These are phyloP conservation scores for Encarsia formosa DNA, from an alignment of 2,888 invertebrate species.

Conservation along the genomic window DNA sequence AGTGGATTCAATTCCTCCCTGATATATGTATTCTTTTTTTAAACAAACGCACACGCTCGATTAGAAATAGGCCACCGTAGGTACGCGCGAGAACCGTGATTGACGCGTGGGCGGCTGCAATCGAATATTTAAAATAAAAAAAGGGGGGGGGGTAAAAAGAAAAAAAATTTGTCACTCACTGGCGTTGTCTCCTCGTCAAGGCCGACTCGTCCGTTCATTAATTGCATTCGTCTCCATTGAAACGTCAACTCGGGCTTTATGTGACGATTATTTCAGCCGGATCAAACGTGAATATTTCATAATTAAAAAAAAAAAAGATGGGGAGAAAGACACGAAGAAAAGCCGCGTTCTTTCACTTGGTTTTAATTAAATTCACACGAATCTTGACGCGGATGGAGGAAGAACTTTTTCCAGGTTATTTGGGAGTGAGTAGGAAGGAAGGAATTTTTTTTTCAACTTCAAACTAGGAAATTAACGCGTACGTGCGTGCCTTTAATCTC, in stretches of 20 bases:
- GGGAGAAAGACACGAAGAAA: neutral
- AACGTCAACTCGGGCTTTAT: constrained; percentile 13
- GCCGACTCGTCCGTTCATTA: constrained; percentile 16
- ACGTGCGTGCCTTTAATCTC: too few species aligned
- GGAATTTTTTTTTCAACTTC: too few species aligned
- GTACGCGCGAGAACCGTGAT: neutral
- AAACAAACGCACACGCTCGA: neutral
- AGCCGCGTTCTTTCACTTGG: neutral
- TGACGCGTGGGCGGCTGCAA: neutral
- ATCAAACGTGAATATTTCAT: constrained; percentile 10
- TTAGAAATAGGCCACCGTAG: neutral
- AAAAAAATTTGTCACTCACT: neutral
- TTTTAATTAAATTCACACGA: constrained; percentile 1
- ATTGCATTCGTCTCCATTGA: constrained; percentile 23
- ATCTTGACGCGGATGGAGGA: neutral
- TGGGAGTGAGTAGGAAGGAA: too few species aligned
- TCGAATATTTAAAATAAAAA: constrained; percentile 2
- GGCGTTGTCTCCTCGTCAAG: constrained; percentile 1
- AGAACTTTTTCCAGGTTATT: too few species aligned
- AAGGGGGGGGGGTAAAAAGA: neutral
- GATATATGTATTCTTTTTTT: neutral
- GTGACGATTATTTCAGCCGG: constrained; percentile 9
- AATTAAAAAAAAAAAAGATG: constrained; percentile 8
- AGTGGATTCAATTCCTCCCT: too few species aligned
- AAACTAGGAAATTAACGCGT: too few species aligned